Conservation (phyloP, 2,797 vertebrate genomes). For the Falco rusticolus region DNA sequence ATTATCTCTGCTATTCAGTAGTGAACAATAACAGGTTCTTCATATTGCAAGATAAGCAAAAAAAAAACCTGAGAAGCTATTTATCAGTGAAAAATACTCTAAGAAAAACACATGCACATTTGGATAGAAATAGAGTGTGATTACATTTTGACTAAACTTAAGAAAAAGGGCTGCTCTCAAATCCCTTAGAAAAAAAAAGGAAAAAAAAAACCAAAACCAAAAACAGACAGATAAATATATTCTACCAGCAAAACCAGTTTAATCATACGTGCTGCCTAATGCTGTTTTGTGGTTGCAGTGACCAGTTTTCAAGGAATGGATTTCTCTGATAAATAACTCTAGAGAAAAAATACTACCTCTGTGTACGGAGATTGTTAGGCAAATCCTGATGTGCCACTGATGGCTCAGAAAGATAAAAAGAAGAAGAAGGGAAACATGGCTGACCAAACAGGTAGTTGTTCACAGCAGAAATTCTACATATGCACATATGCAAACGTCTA, state of each 20-base stretch:
- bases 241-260: constrained; percentile 24
- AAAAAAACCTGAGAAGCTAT: background rate
- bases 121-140: constrained; percentile 8
- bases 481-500: background rate
- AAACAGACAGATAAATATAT: background rate
- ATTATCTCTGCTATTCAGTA: constrained; percentile 35
- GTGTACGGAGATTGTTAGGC: constrained; percentile 45
- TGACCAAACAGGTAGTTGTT: constrained; percentile 39
- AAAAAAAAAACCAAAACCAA: background rate
- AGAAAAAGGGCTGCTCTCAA: background rate
- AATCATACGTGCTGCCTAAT: constrained; percentile 14
- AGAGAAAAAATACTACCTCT: constrained; percentile 32
- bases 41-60: constrained; percentile 32
- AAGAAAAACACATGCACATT: constrained; percentile 44
- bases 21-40: constrained; percentile 56
- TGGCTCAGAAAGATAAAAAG: constrained; percentile 5
- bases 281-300: background rate
- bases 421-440: constrained; percentile 18
- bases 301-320: constrained; percentile 24
- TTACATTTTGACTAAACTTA: constrained; percentile 3
- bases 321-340: constrained; percentile 37
- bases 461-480: background rate
- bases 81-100: constrained; percentile 40
- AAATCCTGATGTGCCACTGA: constrained; percentile 37
- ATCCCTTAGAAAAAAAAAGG: background rate